Conservation (phyloP, 2,888 invertebrate genomes). For the Colostygia pectinataria region DNA sequence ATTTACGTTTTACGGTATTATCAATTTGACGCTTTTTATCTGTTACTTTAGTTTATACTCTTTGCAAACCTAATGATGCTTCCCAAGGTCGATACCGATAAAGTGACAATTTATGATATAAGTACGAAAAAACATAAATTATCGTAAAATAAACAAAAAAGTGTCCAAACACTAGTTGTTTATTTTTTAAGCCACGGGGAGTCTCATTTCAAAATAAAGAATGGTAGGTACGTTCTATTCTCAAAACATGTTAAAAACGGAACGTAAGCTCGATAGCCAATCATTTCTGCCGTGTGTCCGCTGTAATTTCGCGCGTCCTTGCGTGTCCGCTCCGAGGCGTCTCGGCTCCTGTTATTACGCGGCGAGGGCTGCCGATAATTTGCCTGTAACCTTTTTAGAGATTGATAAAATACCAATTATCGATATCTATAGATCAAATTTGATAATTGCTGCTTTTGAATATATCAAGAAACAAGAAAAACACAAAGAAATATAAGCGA, state of each 20-base stretch:
- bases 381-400: slow-evolving; percentile 49
- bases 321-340: slow-evolving; percentile 55
- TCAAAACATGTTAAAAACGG: background rate
- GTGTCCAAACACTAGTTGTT: no score
- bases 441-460: no score
- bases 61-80: no score
- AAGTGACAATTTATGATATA: background rate
- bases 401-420: slow-evolving; percentile 2
- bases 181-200: no score
- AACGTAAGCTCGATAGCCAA: slow-evolving; percentile 20
- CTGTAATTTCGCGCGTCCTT: slow-evolving; percentile 64
- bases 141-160: background rate
- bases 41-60: no score
- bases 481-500: no score
- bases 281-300: slow-evolving; percentile 46
- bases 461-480: no score
- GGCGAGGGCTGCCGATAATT: slow-evolving; percentile 68
- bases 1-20: background rate
- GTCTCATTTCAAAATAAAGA: no score
- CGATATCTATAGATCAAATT: slow-evolving; percentile 15
- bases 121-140: background rate
- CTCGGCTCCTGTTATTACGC: slow-evolving; percentile 71
- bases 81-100: no score
- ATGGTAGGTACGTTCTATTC: no score
- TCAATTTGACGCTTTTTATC: no score